A percentile compares a stretch with the other conserved stretches of the same genome.
Conservation (phyloP, 2,113 vertebrate species). For the Cochlearius cochlearius region DNA sequence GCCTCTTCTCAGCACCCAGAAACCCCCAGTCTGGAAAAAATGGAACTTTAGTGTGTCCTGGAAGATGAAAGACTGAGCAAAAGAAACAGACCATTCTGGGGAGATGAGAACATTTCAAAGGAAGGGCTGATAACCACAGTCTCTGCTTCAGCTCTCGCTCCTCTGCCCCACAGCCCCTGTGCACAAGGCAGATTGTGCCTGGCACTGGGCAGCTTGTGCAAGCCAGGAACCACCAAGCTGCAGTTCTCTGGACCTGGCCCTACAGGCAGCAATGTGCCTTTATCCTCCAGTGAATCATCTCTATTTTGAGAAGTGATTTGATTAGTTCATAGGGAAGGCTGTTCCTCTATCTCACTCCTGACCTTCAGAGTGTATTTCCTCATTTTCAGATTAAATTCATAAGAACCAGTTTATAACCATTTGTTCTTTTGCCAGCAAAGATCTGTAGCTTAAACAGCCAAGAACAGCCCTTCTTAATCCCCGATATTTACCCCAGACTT, state of each 20-base stretch:
- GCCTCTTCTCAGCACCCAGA: neutral
- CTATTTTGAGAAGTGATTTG: neutral
- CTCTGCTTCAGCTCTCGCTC: neutral
- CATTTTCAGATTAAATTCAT: neutral
- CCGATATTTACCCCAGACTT: neutral
- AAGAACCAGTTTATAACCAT: neutral
- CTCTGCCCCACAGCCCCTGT: neutral
- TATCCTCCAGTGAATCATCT: neutral
- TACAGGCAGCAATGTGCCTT: neutral
- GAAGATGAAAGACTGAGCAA: neutral
- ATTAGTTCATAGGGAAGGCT: neutral
- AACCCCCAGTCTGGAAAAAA: neutral
- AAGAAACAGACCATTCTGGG: neutral
- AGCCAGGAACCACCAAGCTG: fast-evolving
- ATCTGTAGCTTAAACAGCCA: neutral
- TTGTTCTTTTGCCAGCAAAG: constrained; percentile 7
- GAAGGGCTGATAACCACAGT: neutral
- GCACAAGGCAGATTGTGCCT: neutral
- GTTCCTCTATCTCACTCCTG: neutral
- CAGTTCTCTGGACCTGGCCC: neutral
- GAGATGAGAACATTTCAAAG: neutral
- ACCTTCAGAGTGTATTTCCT: neutral
- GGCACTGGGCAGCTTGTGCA: neutral
- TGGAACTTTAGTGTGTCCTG: neutral
- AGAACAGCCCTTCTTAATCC: neutral